Percentiles rank a stretch among this genome's conserved stretches.
phyloP scores from a whole-genome alignment of 2,113 vertebrate genomes.

The Phylloscopus whistleri region DNA sequence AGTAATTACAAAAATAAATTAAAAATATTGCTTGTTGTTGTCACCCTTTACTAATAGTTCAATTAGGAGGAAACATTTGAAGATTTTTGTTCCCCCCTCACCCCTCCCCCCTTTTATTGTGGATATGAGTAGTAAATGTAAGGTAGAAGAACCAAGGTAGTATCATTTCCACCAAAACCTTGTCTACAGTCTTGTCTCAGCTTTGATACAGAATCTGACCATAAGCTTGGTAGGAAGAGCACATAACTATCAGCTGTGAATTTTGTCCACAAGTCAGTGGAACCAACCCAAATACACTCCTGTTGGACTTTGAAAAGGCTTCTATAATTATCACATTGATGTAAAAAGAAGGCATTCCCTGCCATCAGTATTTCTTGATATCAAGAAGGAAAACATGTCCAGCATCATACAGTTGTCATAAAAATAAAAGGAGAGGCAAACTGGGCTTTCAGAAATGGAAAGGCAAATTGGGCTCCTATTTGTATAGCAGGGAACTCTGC shows the following conservation, averaged over 20 bases:
- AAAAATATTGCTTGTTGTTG: neutral
- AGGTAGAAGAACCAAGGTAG: neutral
- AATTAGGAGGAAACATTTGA: neutral
- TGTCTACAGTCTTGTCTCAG: neutral
- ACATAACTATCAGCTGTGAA: neutral
- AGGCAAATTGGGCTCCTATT: neutral
- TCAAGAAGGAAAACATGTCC: neutral
- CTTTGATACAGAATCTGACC: neutral
- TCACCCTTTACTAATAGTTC: neutral
- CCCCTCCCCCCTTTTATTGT: fast-evolving
- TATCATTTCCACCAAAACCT: neutral
- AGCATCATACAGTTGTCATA: neutral
- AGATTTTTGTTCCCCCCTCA: neutral
- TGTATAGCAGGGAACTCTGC: neutral
- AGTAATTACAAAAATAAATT: neutral
- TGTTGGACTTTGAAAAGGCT: neutral
- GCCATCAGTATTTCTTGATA: neutral
- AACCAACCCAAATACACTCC: neutral
- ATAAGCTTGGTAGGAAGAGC: neutral
- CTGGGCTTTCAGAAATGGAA: neutral
- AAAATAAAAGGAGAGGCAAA: neutral
- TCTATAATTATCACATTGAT: neutral
- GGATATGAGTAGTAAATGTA: neutral
- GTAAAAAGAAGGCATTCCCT: neutral
- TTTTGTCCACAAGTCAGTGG: neutral